phyloP scores from a whole-genome alignment of 1,140 invertebrate species.

The Tetraneura akinire region DNA sequence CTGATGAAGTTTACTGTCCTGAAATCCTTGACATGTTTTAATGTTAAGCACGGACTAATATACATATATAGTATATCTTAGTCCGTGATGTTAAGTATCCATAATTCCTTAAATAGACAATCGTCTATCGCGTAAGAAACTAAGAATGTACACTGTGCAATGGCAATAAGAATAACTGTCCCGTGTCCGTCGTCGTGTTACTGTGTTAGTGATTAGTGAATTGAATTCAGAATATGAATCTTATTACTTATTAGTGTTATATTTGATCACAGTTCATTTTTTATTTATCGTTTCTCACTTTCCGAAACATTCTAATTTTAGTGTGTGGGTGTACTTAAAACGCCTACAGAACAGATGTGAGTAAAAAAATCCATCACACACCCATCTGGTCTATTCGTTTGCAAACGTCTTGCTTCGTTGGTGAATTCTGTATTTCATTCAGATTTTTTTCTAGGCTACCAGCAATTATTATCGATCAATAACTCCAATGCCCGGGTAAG shows the following conservation, averaged over 20 bases:
- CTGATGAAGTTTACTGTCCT: not conserved
- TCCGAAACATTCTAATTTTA: slow-evolving; percentile 2
- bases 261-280: not conserved
- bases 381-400: slow-evolving; percentile 2
- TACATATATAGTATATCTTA: too few species aligned
- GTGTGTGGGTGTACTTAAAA: slow-evolving; percentile 24
- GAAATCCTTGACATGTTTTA: slow-evolving; percentile 27
- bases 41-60: too few species aligned
- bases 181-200: not conserved
- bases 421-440: not conserved
- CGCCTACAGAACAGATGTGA: slow-evolving; percentile 43
- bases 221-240: too few species aligned
- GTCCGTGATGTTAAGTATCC: too few species aligned
- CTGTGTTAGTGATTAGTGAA: not conserved
- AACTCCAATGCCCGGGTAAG: slow-evolving; percentile 45
- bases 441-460: not conserved
- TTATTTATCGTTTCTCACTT: not conserved
- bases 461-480: not conserved
- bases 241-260: too few species aligned
- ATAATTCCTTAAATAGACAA: slow-evolving; percentile 47
- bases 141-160: too few species aligned
- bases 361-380: not conserved
- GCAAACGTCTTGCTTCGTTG: too few species aligned
- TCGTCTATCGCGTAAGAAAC: slow-evolving; percentile 25
- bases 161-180: too few species aligned